Evolutionary conservation across 2,113 vertebrate species (phyloP).

Genomic region (Oryzias javanicus): DNA sequence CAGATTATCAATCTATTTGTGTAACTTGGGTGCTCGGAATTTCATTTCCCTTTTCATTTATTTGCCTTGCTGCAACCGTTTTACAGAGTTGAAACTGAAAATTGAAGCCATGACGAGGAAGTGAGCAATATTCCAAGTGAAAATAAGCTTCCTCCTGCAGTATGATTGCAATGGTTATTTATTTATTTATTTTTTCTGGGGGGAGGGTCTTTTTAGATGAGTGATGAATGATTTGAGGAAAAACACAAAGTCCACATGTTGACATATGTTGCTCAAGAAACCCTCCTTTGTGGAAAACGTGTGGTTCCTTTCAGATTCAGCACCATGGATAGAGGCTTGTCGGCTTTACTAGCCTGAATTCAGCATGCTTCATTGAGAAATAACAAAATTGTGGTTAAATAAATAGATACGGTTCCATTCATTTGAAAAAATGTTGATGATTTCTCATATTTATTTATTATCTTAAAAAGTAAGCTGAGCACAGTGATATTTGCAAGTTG

Average conservation of each 20-base stretch:
- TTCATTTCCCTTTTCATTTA: conserved; percentile 75
- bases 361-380: too few species aligned
- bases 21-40: conserved; percentile 72
- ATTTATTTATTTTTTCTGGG: conserved; percentile 2
- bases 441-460: too few species aligned
- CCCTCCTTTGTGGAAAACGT: too few species aligned
- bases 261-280: too few species aligned
- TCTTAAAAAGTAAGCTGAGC: too few species aligned
- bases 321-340: conserved; percentile 26
- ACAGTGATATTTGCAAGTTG: too few species aligned
- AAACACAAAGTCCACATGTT: too few species aligned
- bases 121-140: conserved; percentile 66
- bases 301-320: conserved; percentile 4
- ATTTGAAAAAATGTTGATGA: too few species aligned
- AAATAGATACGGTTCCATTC: too few species aligned
- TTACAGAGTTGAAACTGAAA: conserved; percentile 65
- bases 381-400: too few species aligned
- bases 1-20: conserved; percentile 79
- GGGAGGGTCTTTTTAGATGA: conserved; percentile 44
- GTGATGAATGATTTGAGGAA: conserved; percentile 29
- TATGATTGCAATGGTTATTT: conserved; percentile 47
- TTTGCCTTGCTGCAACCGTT: conserved; percentile 69
- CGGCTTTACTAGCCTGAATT: too few species aligned
- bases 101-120: conserved; percentile 59
- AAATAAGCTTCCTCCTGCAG: conserved; percentile 51